phyloP scores from a whole-genome alignment of 2,113 vertebrate genomes.

The Nesospiza acunhae region DNA sequence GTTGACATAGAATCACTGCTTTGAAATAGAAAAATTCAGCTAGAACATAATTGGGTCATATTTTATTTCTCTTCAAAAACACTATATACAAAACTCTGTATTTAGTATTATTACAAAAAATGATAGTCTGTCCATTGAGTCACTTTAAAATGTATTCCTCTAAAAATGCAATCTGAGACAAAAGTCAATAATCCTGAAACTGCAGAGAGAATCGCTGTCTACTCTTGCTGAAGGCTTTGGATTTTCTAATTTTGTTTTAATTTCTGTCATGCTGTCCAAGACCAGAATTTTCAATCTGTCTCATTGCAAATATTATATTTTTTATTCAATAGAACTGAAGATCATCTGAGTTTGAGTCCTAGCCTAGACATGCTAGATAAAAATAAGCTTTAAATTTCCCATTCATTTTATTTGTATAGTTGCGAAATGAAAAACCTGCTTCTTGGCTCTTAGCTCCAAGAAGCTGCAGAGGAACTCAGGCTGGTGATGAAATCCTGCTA shows the following conservation, averaged over 20 bases:
- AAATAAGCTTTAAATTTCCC: neutral
- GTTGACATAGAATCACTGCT: neutral
- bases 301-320: neutral
- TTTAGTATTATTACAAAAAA: neutral
- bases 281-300: neutral
- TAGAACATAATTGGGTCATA: neutral
- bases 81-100: neutral
- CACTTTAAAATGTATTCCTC: neutral
- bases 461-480: neutral
- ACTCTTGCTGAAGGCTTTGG: neutral
- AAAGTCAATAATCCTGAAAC: neutral
- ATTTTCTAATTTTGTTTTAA: neutral
- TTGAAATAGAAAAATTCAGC: neutral
- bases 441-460: neutral
- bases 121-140: neutral
- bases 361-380: neutral
- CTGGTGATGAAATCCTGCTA: neutral
- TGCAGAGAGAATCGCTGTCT: neutral
- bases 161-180: neutral
- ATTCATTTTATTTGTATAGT: neutral
- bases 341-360: neutral
- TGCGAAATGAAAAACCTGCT: neutral
- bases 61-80: neutral
- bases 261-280: neutral
- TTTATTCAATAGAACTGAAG: neutral